These are phyloP conservation scores for Parnassius smintheus DNA, from an alignment of 2,888 invertebrate species.

Conservation along the genomic window DNA sequence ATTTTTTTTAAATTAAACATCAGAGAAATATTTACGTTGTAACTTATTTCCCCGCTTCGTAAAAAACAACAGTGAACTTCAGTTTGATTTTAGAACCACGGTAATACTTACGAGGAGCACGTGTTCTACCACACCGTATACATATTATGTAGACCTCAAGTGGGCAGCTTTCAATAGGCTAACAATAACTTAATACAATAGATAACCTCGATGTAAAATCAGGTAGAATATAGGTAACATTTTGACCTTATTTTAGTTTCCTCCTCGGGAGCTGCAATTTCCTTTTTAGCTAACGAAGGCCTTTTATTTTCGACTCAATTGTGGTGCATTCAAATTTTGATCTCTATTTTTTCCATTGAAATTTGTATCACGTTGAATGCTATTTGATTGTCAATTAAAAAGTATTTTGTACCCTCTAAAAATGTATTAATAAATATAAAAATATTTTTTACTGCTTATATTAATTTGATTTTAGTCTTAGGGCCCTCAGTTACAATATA, in stretches of 20 bases:
- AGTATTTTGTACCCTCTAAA: too few relatives aligned
- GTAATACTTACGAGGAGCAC: neutral
- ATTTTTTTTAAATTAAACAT: too few relatives aligned
- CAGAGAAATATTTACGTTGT: too few relatives aligned
- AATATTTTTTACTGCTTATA: too few relatives aligned
- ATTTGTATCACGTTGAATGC: constrained; percentile 13
- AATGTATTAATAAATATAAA: too few relatives aligned
- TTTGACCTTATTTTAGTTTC: constrained; percentile 76
- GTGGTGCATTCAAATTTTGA: constrained; percentile 44
- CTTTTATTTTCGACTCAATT: constrained; percentile 65
- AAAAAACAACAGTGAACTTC: too few relatives aligned
- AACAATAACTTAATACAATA: constrained; percentile 44
- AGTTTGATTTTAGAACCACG: too few relatives aligned
- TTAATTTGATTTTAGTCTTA: too few relatives aligned
- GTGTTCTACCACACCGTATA: constrained; percentile 15
- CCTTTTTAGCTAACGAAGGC: constrained; percentile 75
- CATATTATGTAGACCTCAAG: constrained; percentile 31
- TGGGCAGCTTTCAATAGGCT: constrained; percentile 34
- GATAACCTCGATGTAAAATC: constrained; percentile 46
- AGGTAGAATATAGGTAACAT: constrained; percentile 59
- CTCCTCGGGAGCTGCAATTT: constrained; percentile 72
- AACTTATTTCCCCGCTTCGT: too few relatives aligned
- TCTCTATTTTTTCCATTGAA: constrained; percentile 30
- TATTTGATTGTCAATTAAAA: constrained; percentile 3
- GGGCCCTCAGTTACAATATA: too few relatives aligned